Conservation (phyloP, 2,888 invertebrate genomes). For the Drosophila putrida region DNA sequence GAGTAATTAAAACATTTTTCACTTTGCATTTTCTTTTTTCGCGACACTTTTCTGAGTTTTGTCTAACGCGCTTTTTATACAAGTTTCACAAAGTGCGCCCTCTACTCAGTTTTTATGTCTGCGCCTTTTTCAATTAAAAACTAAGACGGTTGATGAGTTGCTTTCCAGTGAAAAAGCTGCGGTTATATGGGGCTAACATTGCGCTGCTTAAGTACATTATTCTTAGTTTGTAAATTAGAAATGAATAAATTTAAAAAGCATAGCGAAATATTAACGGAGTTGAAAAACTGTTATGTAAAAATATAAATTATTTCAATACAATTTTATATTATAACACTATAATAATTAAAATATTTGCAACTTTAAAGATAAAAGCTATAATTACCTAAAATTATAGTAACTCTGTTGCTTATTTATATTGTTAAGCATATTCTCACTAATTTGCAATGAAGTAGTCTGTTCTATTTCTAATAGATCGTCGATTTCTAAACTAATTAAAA, state of each 20-base stretch:
- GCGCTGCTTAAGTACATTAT: constrained; percentile 22
- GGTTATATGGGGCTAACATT: neutral
- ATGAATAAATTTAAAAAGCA: neutral
- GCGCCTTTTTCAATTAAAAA: constrained; percentile 65
- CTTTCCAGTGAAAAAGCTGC: neutral
- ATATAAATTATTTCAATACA: too few species aligned
- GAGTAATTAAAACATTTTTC: constrained; percentile 84
- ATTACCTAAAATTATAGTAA: too few species aligned
- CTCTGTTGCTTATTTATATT: too few species aligned
- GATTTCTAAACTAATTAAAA: too few species aligned
- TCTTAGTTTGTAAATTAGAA: neutral
- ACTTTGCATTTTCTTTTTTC: constrained; percentile 54
- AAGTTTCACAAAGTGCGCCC: constrained; percentile 43
- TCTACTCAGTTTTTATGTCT: constrained; percentile 37
- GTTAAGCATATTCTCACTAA: too few species aligned
- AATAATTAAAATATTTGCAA: too few species aligned
- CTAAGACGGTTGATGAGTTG: constrained; percentile 45
- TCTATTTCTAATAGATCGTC: too few species aligned
- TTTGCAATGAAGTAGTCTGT: too few species aligned
- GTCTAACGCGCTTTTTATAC: constrained; percentile 43
- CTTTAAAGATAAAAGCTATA: too few species aligned
- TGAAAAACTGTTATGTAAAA: too few species aligned
- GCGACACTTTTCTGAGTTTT: constrained; percentile 59
- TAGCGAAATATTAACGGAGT: too few species aligned
- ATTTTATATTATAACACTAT: too few species aligned